Percentiles rank a stretch among this genome's conserved stretches.
phyloP scores from a whole-genome alignment of 2,797 vertebrate genomes.

The Propithecus deckenii region DNA sequence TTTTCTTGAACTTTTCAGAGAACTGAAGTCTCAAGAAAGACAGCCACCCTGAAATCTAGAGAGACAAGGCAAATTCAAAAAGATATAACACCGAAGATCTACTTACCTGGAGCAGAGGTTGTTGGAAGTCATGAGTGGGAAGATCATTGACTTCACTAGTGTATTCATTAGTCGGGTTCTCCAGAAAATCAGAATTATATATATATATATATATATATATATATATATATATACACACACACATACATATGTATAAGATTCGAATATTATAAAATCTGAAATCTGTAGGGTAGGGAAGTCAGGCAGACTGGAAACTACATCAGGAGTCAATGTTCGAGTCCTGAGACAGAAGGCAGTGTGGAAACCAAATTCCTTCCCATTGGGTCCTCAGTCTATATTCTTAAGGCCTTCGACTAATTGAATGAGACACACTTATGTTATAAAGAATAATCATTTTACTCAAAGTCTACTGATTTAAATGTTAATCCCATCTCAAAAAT shows the following conservation, averaged over 20 bases:
- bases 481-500: neutral
- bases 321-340: neutral
- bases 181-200: neutral
- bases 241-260: neutral
- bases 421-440: neutral
- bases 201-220: accelerated
- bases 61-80: neutral
- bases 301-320: neutral
- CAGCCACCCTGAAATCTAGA: neutral
- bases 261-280: neutral
- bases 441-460: neutral
- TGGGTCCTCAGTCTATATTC: neutral
- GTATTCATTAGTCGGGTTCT: neutral
- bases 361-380: neutral
- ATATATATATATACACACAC: neutral
- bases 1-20: neutral
- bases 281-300: neutral
- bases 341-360: neutral
- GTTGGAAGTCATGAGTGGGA: neutral
- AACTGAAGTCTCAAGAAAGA: neutral
- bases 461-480: neutral
- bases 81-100: neutral
- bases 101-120: neutral
- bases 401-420: neutral
- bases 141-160: neutral